Base-by-base conservation (phyloP, 2,888 invertebrate genomes). In the Ischnus inquisitorius region DNA sequence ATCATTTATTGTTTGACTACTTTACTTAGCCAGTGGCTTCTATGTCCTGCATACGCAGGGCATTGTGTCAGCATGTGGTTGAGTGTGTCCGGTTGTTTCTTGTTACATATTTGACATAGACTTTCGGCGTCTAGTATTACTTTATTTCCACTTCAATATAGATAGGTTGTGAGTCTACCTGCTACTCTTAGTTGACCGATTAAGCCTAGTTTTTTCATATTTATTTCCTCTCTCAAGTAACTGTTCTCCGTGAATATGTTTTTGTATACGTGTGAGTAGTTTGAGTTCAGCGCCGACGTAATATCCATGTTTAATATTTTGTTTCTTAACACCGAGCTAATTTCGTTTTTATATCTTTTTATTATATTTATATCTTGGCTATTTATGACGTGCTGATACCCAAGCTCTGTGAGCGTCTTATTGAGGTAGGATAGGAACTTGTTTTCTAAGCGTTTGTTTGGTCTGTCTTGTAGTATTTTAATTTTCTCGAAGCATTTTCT, bases 121-220 rank as follows among this genome's bases (percentile, higher is more conserved):
- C n/a, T 34, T 28, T 62, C 62, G 8, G 14, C 28, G 28, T 62
- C 62, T 28, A 34, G 25, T 3, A 4, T 34, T 3, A 4, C 12
- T 28, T 28, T 77, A 60, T 34, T 62, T 14, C 62, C 62, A n/a
- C 34, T 34, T 34, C 62, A 62, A n/a, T 34, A 62, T 39, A 39
- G 6, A 39, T 39, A 39, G 6, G 39, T 39, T 39, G 39, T 5
- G 39, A 5, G 39, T 39, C 6, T 39, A 39, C 6, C 6, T 6
- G 62, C 62, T 62, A 62, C 62, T n/a, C 62, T 62, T 62, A 62
- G 25, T 28, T 62, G 62, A 1, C 62, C 62, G 14, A 62, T 34
- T 14, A 62, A 6, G 10, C 62, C 62, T 3, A 62, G 22, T 62
- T 64, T 39, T 64, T 64, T 64, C 8, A 16, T 16, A 16, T 64